Evolutionary conservation across 2,113 vertebrate genomes (phyloP), one percentile per base, ranked within the genome.

Genomic region (Menura novaehollandiae): DNA sequence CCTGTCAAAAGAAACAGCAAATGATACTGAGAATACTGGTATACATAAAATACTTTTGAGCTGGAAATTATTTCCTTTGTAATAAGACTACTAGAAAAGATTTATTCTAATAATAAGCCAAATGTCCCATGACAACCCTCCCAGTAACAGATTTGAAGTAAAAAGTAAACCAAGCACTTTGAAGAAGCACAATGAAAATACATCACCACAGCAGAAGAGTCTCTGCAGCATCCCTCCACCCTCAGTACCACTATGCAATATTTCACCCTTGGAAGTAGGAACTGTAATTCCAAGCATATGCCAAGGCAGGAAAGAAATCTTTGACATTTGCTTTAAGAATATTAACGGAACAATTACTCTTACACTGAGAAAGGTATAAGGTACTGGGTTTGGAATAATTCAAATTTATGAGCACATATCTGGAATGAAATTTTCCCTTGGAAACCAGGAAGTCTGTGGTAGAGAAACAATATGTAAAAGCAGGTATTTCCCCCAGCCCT

Each of bases 61-160:
- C 22, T 6, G 7, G 63, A 93, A 84, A 66, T 59, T 85, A 90
- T 82, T 95, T 93, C 77, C 85, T 84, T 86, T 84, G 76, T 83
- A 91, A 43, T 78, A 84, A 93, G 85, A 92, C 79, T 83, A 84
- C 76, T 63, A 64, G n/a, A 74, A 94, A 95, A 92, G 72, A 96
- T 89, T 92, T 93, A 96, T 75, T 78, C 52, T 68, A 92, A 84
- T 88, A 95, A 94, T 94, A 95, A 95, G 59, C 60, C 79, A 71
- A 88, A 91, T 49, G 44, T 84, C 76, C 85, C 64, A 67, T 58
- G 85, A 93, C 69, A 85, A 64, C 32, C 47, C 52, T 85, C 83
- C 66, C 63, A 84, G 24, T 44, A 93, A 60, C 41, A 91, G 51
- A 81, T 78, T 0, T 86, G 72, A 88, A 94, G 47, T 43, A 71